Conservation (phyloP, 2,797 vertebrate genomes). For the Octomys mimax region DNA sequence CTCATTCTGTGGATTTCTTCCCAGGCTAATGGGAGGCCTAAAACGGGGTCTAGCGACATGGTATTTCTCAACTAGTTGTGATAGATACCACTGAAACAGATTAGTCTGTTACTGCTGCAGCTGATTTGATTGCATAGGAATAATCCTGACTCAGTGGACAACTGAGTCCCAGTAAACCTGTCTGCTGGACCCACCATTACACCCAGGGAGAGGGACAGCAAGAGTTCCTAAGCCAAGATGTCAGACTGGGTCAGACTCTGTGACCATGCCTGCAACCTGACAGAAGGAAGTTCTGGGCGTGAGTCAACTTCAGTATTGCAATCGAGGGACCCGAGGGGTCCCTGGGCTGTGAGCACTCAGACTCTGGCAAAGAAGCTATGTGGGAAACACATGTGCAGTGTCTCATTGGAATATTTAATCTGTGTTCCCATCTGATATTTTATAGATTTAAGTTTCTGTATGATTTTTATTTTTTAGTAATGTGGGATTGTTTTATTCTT, state of each 20-base stretch:
- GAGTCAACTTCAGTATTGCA: background rate
- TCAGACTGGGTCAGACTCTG: no score
- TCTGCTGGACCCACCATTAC: no score
- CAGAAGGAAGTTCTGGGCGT: background rate
- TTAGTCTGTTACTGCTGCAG: background rate
- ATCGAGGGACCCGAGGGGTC: background rate
- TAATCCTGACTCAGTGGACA: no score
- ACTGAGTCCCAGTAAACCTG: no score
- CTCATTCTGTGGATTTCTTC: background rate
- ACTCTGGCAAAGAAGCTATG: background rate
- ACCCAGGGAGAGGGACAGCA: no score
- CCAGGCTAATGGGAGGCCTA: background rate
- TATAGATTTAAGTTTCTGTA: background rate
- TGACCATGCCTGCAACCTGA: background rate
- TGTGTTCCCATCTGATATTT: background rate
- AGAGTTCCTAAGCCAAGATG: no score
- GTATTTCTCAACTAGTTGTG: background rate
- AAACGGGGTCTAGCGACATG: background rate
- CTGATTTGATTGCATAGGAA: background rate
- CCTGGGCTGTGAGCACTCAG: background rate
- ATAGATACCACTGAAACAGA: background rate
- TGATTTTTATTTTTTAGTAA: background rate
- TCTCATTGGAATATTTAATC: background rate
- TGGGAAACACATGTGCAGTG: background rate
- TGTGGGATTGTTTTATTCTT: background rate